Evolutionary conservation across 2,113 vertebrate species (phyloP), one percentile per base, ranked within the genome.

Genomic region (Heterochromis multidens): DNA sequence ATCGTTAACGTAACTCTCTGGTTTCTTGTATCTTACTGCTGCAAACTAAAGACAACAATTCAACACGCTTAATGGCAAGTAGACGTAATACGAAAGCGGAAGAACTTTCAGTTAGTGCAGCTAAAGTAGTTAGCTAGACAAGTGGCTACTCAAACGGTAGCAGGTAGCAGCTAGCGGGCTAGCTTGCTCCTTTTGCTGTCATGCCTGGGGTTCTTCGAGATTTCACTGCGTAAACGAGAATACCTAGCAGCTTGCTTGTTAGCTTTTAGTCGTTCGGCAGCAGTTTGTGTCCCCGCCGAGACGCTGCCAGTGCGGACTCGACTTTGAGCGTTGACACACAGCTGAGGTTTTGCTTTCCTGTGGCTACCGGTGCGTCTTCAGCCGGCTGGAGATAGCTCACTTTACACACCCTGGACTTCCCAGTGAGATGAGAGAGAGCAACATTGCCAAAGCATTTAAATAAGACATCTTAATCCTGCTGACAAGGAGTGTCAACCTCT

Each of bases 31-130:
- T 17, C 2, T 7, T 11, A 40, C 21, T 16, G 6, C 4, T 19
- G 25, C 31, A 5, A 63, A 40, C n/a, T 35, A 21, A 12, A 16
- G 60, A n/a, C 33, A 61, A 46, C 33, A 33, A 77, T 56, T 84
- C 56, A 29, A 17, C 16, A 2, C 58, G 33, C 6, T n/a, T 31
- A 43, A 78, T 78, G 77, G 46, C 63, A 5, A 80, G 81, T 17
- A 74, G 40, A 77, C 58, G 72, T 37, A 23, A 65, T 85, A 94
- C 94, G 92, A 88, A 91, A 91, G 94, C 92, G 93, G 94, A 94
- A 94, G 93, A 94, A 92, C 43, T 88, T 91, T 79, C 23, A 1
- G 61, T 79, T 65, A 82, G 85, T 85, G 57, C 65, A 6, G 90
- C 88, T 87, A 5, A 40, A 57, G 81, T 60, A 78, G 88, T 87